These are phyloP conservation scores for Sebastes diploproa DNA, from an alignment of 2,797 vertebrate species.

Conservation along the genomic window DNA sequence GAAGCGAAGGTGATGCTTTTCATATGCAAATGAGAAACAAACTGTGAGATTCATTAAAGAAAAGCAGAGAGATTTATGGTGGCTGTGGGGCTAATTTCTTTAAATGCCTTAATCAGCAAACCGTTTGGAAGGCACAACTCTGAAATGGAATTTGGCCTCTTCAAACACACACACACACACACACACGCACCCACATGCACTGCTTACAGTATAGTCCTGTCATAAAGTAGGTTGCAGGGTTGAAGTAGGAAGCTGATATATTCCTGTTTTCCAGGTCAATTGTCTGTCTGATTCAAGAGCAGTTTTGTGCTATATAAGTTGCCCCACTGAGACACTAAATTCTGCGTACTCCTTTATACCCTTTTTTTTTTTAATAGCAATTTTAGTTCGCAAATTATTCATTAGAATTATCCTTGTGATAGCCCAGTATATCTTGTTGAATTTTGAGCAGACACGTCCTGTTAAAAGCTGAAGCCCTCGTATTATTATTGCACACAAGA, in stretches of 20 bases:
- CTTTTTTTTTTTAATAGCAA: neutral
- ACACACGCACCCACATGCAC: neutral
- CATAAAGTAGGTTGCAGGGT: slow-evolving; percentile 15
- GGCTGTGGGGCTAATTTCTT: slow-evolving; percentile 59
- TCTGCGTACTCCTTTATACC: neutral
- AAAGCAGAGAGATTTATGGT: slow-evolving; percentile 53
- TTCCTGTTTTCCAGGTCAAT: slow-evolving; percentile 42
- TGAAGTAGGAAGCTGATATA: slow-evolving; percentile 20
- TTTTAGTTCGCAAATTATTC: neutral
- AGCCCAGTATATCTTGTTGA: neutral
- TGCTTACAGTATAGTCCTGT: neutral
- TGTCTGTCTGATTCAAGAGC: slow-evolving; percentile 28
- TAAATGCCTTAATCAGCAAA: slow-evolving; percentile 73
- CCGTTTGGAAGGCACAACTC: slow-evolving; percentile 42
- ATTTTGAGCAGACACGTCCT: neutral
- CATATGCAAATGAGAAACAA: slow-evolving; percentile 65
- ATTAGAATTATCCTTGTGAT: neutral
- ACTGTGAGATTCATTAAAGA: slow-evolving; percentile 62
- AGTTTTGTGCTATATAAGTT: slow-evolving; percentile 8
- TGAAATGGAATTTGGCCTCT: slow-evolving; percentile 37
- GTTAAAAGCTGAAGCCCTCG: neutral
- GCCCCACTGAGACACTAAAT: slow-evolving; percentile 4
- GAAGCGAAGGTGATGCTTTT: slow-evolving; percentile 66
- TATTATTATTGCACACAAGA: neutral
- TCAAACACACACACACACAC: neutral